Base-by-base conservation (phyloP, 2,113 vertebrate species). In the Percopsis transmontana region DNA sequence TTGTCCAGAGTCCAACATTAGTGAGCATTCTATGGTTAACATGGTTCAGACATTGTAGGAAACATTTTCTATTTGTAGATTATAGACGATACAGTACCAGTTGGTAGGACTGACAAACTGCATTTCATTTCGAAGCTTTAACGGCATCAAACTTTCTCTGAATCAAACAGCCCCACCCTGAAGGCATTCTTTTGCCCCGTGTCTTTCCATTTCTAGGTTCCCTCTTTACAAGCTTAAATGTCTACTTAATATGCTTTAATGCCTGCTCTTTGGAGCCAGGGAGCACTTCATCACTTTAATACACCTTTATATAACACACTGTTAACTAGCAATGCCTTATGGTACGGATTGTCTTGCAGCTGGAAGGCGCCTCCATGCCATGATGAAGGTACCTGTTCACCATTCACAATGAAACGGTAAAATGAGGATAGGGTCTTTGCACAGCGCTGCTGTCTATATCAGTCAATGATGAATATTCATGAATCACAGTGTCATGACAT, bases 161-260 rank as follows among this genome's bases (percentile, higher is more conserved):
- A 87, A 86, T 85, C 81, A 87, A 85, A 77, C 81, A 80, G 74
- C 69, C 74, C 78, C 59, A 81, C 82, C 90, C 90, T 68, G 82
- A 77, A 92, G 90, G 91, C 91, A 89, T 86, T 84, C 76, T 75
- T 79, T 88, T 86, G 83, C 81, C 84, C 87, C 66, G 80, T 84
- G 84, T 89, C 81, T 86, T 88, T 88, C 89, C 86, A 90, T 91
- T 91, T 89, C 90, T 88, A 79, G 88, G 88, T 83, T 87, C 86
- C 83, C 85, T 81, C 90, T 89, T 91, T 90, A 90, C 90, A 90
- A 90, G 91, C 90, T 89, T 90, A 92, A 93, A 92, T 88, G 92
- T 92, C 91, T 91, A 91, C 90, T 93, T 92, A 93, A 92, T 93
- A 92, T 92, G 91, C 90, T 93, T 93, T 92, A 93, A 93, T 92